These are phyloP conservation scores for Rhogogaster chlorosoma DNA, from an alignment of 2,888 invertebrate genomes.

Conservation along the genomic window DNA sequence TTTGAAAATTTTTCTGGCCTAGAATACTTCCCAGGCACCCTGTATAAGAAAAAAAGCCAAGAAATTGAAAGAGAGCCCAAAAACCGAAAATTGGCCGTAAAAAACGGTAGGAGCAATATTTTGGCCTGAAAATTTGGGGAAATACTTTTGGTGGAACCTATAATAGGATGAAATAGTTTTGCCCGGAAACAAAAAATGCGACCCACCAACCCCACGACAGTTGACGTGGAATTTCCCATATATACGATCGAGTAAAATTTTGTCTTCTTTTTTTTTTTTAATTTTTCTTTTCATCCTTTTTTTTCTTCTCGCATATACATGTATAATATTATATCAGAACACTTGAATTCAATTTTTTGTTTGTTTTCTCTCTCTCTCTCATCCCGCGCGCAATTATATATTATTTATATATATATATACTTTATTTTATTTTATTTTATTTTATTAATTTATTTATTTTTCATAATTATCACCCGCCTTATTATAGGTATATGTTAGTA, in stretches of 20 bases:
- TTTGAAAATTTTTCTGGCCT: too few relatives aligned
- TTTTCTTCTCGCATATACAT: constrained; percentile 44
- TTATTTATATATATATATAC: not conserved
- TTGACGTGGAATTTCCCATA: not conserved
- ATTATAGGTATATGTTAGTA: constrained; percentile 7
- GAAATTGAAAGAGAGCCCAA: too few relatives aligned
- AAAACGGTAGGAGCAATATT: too few relatives aligned
- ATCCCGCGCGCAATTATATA: not conserved
- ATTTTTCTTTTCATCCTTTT: not conserved
- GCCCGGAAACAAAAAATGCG: too few relatives aligned
- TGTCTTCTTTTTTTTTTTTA: not conserved
- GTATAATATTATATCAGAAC: constrained; percentile 36
- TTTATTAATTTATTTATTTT: not conserved
- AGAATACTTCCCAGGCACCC: too few relatives aligned
- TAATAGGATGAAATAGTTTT: too few relatives aligned
- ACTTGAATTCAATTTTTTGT: not conserved
- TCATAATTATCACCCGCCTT: constrained; percentile 44
- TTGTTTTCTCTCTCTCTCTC: not conserved
- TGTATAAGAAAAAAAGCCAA: too few relatives aligned
- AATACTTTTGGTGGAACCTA: too few relatives aligned
- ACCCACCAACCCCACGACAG: too few relatives aligned
- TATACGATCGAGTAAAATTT: constrained; percentile 15
- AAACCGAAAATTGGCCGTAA: too few relatives aligned
- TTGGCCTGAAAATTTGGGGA: too few relatives aligned
- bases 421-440: not conserved